These are phyloP conservation scores for Parasteatoda lunata DNA, from an alignment of 2,888 invertebrate species.

Conservation along the genomic window DNA sequence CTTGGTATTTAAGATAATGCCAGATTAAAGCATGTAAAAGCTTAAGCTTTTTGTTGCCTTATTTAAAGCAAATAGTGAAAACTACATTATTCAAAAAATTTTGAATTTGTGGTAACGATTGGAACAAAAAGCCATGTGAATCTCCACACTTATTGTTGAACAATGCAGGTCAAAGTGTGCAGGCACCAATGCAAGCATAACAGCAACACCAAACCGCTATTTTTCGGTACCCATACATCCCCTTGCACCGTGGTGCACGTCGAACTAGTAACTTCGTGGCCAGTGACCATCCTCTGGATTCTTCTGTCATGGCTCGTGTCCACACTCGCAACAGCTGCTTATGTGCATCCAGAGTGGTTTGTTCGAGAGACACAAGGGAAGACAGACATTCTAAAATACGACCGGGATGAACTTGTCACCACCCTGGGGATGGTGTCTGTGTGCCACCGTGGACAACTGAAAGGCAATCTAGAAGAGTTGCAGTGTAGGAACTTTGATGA, in stretches of 20 bases:
- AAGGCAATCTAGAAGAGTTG: slow-evolving; percentile 33
- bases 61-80: too few species aligned
- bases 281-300: slow-evolving; percentile 73
- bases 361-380: slow-evolving; percentile 69
- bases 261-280: slow-evolving; percentile 71
- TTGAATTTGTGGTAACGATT: too few species aligned
- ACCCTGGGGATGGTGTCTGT: slow-evolving; percentile 60
- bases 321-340: slow-evolving; percentile 74
- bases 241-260: slow-evolving; percentile 51
- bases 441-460: slow-evolving; percentile 25
- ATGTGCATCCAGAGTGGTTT: slow-evolving; percentile 75
- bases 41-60: too few species aligned
- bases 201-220: slow-evolving; percentile 5
- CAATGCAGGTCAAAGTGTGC: slow-evolving; percentile 50
- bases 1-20: too few species aligned
- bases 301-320: slow-evolving; percentile 74
- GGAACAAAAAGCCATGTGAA: not conserved
- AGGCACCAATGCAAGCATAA: slow-evolving; percentile 19
- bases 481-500: slow-evolving; percentile 67
- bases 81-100: too few species aligned
- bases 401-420: slow-evolving; percentile 42
- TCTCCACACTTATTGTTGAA: not conserved
- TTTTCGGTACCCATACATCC: not conserved
- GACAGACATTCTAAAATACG: slow-evolving; percentile 31
- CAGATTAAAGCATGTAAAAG: too few species aligned